These are phyloP conservation scores for Tubulanus polymorphus DNA, from an alignment of 2,888 invertebrate genomes.

Conservation along the genomic window DNA sequence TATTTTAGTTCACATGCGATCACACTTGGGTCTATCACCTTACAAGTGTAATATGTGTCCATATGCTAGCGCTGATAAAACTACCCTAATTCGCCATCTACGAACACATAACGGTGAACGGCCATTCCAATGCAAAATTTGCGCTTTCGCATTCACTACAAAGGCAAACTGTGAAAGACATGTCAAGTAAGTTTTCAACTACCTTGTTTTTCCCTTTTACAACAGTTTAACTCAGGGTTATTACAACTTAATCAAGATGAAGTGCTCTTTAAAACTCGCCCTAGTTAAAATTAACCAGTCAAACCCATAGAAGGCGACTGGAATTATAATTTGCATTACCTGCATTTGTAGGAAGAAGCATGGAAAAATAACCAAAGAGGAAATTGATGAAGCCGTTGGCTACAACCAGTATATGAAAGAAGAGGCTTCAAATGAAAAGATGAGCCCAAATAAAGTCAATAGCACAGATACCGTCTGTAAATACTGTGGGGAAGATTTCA, in stretches of 20 bases:
- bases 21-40: constrained; percentile 73
- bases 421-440: no score
- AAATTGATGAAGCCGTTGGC: constrained; percentile 76
- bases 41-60: constrained; percentile 92
- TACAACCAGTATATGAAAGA: constrained; percentile 38
- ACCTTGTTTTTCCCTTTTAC: no score
- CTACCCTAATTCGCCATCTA: constrained; percentile 85
- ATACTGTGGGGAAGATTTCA: constrained; percentile 54
- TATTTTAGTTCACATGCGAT: constrained; percentile 36
- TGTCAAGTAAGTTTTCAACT: constrained; percentile 62
- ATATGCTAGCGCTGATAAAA: constrained; percentile 83
- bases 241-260: no score
- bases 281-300: no score
- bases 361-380: constrained; percentile 78
- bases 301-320: no score
- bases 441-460: constrained; percentile 21
- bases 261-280: no score
- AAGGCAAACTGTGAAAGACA: constrained; percentile 97
- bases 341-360: constrained; percentile 69
- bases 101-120: constrained; percentile 92
- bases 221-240: no score
- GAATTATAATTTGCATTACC: neutral
- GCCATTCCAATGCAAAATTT: constrained; percentile 91
- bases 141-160: constrained; percentile 93
- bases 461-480: constrained; percentile 53